These are phyloP conservation scores for Eupeodes latifasciatus DNA, from an alignment of 2,888 invertebrate species.

Conservation along the genomic window DNA sequence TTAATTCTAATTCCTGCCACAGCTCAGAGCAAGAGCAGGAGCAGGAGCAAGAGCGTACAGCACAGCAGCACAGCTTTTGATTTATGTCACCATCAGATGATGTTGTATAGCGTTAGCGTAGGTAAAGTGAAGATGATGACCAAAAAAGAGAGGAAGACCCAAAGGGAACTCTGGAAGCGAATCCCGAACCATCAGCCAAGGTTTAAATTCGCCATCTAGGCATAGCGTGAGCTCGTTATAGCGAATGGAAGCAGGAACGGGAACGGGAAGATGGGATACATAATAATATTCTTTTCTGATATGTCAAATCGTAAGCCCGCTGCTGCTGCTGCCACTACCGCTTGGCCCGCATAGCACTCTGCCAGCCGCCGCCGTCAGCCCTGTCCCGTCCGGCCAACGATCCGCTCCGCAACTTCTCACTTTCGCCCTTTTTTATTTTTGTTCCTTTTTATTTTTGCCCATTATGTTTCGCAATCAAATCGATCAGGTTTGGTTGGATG, in stretches of 20 bases:
- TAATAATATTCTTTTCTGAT: constrained; percentile 24
- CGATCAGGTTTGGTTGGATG: constrained; percentile 59
- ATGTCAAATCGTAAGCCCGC: constrained; percentile 48
- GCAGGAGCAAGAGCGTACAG: too few species aligned
- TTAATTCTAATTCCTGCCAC: constrained; percentile 66
- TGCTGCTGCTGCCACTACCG: too few species aligned
- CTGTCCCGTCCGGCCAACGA: too few species aligned
- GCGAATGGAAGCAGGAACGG: background rate
- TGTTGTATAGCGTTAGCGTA: constrained; percentile 10
- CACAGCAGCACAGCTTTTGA: constrained; percentile 64
- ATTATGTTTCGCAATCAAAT: constrained; percentile 74
- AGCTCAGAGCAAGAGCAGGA: constrained; percentile 1
- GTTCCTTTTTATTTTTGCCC: constrained; percentile 31
- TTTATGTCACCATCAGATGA: constrained; percentile 70
- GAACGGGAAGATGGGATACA: background rate
- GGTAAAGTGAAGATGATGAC: too few species aligned
- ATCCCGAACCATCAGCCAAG: background rate
- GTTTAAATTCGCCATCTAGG: constrained; percentile 16
- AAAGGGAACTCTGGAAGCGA: background rate
- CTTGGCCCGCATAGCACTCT: constrained; percentile 21
- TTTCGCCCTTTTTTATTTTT: constrained; percentile 64
- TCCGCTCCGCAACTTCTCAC: constrained; percentile 57
- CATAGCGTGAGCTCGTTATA: constrained; percentile 36
- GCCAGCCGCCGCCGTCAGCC: background rate
- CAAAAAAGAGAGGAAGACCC: background rate